phyloP scores from a whole-genome alignment of 2,113 vertebrate species.

The Garra rufa region DNA sequence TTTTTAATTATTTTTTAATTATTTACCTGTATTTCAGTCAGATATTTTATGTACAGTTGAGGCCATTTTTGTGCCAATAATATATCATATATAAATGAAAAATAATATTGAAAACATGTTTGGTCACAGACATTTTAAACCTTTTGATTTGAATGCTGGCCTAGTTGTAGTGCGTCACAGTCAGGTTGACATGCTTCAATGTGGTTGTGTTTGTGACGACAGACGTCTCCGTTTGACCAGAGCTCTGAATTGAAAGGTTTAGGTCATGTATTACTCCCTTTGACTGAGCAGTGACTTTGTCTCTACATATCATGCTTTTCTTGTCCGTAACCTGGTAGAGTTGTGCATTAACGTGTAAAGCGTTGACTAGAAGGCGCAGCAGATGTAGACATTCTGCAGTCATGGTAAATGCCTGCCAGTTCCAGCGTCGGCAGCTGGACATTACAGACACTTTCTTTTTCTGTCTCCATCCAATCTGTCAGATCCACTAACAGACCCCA shows the following conservation, averaged over 20 bases:
- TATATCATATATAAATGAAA: too few relatives aligned
- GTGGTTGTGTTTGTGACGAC: background rate
- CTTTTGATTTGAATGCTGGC: background rate
- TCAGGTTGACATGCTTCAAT: too few relatives aligned
- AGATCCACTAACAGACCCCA: conserved; percentile 13
- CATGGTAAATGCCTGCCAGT: conserved; percentile 18
- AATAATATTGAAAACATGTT: background rate
- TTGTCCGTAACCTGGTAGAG: background rate
- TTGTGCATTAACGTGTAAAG: background rate
- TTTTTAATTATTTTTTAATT: too few relatives aligned
- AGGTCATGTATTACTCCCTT: background rate
- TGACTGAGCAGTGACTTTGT: background rate
- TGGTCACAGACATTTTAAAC: background rate
- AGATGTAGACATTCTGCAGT: conserved; percentile 14
- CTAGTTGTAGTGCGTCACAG: background rate
- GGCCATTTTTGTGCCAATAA: too few relatives aligned
- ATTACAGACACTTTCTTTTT: conserved; percentile 12
- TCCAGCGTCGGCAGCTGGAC: background rate
- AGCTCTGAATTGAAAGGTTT: background rate
- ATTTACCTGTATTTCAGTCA: too few relatives aligned
- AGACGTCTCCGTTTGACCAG: background rate
- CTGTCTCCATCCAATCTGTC: background rate
- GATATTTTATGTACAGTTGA: too few relatives aligned
- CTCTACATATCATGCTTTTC: background rate
- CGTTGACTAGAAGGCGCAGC: background rate